Conservation (phyloP, 1,140 invertebrate genomes). For the Bombus difficillimus region DNA sequence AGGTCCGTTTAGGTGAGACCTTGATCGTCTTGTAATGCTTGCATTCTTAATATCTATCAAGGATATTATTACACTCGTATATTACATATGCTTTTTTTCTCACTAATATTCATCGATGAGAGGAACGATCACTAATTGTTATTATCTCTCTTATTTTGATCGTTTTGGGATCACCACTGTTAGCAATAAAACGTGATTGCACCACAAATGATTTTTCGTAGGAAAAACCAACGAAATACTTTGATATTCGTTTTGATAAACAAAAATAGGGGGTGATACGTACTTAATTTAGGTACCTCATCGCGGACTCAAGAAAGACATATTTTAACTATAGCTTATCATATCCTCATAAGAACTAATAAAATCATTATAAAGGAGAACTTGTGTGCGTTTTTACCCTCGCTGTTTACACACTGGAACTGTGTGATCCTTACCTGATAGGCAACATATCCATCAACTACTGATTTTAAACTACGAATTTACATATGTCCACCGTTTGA, state of each 20-base stretch:
- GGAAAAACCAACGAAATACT: conserved; percentile 47
- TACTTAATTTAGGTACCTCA: conserved; percentile 36
- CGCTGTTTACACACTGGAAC: conserved; percentile 43
- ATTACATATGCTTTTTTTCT: conserved; percentile 46
- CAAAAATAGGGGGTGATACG: conserved; percentile 35
- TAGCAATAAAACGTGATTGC: conserved; percentile 36
- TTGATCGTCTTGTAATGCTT: conserved; percentile 25
- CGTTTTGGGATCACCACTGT: conserved; percentile 33
- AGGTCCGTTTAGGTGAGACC: conserved; percentile 24
- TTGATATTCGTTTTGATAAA: conserved; percentile 26
- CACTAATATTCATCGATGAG: conserved; percentile 48
- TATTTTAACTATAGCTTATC: conserved; percentile 56
- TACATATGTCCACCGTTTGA: conserved; percentile 27
- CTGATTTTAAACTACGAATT: conserved; percentile 44
- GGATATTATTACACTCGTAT: conserved; percentile 57
- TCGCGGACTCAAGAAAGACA: conserved; percentile 52
- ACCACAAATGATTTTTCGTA: conserved; percentile 19
- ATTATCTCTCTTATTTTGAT: conserved; percentile 47
- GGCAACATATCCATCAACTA: conserved; percentile 39
- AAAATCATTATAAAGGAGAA: conserved; percentile 61
- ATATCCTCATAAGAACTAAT: conserved; percentile 43
- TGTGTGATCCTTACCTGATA: conserved; percentile 46
- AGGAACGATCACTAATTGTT: conserved; percentile 44
- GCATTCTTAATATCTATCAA: conserved; percentile 44
- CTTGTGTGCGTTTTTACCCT: conserved; percentile 59